Evolutionary conservation across 2,113 vertebrate genomes (phyloP).

Genomic region (Sialia sialis): DNA sequence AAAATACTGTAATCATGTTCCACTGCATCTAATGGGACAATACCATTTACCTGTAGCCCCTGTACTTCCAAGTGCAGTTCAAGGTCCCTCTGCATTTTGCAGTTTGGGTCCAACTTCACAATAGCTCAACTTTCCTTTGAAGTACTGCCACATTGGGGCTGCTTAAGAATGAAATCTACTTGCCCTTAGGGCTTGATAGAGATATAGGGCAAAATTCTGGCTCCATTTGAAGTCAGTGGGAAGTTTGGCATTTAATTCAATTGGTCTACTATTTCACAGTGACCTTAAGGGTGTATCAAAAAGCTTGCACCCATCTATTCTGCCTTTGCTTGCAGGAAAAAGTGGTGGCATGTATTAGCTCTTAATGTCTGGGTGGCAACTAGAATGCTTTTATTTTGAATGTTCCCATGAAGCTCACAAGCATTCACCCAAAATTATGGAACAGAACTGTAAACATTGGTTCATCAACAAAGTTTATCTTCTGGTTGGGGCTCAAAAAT

Average conservation of each 20-base stretch:
- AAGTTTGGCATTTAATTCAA: conserved; percentile 45
- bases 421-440: background rate
- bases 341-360: background rate
- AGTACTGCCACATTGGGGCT: background rate
- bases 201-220: conserved; percentile 46
- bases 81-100: background rate
- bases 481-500: background rate
- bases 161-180: conserved; percentile 11
- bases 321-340: background rate
- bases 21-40: background rate
- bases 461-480: background rate
- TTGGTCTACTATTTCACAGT: conserved; percentile 45
- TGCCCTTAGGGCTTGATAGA: conserved; percentile 19
- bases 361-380: background rate
- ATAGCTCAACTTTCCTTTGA: conserved; percentile 3
- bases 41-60: background rate
- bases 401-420: background rate
- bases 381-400: background rate
- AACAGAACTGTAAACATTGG: background rate
- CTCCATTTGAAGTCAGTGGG: conserved; percentile 24
- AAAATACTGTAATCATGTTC: background rate
- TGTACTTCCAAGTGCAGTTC: background rate
- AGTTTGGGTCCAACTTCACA: background rate
- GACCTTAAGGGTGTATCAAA: background rate
- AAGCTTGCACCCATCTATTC: background rate